A percentile compares a stretch with the other conserved stretches of the same genome.
These are phyloP conservation scores for Drymonia ruficornis DNA, from an alignment of 2,888 invertebrate genomes.

Conservation along the genomic window DNA sequence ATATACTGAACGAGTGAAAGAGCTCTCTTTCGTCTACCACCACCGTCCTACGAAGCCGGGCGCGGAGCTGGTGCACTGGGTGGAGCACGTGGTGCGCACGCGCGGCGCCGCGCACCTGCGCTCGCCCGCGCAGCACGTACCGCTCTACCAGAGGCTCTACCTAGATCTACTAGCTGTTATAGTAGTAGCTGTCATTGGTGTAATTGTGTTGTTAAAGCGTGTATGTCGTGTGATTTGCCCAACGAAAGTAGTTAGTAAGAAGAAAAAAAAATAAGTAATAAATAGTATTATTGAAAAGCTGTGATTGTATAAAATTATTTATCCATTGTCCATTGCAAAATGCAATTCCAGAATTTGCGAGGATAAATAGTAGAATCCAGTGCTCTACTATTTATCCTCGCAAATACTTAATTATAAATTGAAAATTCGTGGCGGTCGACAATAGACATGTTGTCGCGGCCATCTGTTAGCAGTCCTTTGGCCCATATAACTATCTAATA, in stretches of 20 bases:
- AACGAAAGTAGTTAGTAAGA: slow-evolving; percentile 1
- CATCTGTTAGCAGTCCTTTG: too few species aligned
- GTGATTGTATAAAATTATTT: too few species aligned
- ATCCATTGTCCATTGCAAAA: too few species aligned
- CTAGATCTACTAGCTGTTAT: slow-evolving; percentile 31
- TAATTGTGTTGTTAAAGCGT: slow-evolving; percentile 9
- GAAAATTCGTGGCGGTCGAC: too few species aligned
- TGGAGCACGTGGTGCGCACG: slow-evolving; percentile 85
- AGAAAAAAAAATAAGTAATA: slow-evolving; percentile 16
- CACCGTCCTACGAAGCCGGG: slow-evolving; percentile 79
- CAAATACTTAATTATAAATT: too few species aligned
- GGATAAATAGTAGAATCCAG: too few species aligned
- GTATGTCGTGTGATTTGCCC: slow-evolving; percentile 7
- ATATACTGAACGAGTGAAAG: slow-evolving; percentile 34
- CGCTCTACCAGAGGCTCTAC: slow-evolving; percentile 50
- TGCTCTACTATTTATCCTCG: too few species aligned
- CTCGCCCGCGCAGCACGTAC: slow-evolving; percentile 34
- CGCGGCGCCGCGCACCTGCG: slow-evolving; percentile 77
- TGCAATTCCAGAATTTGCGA: too few species aligned
- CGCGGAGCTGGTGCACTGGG: slow-evolving; percentile 86
- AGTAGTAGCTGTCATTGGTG: slow-evolving; percentile 2
- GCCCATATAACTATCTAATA: too few species aligned
- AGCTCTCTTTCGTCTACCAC: slow-evolving; percentile 36
- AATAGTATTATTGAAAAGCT: neutral
- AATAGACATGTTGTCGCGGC: too few species aligned